Percentiles rank a stretch among this genome's conserved stretches.
Conservation (phyloP, 2,797 vertebrate genomes). For the Strix occidentalis region DNA sequence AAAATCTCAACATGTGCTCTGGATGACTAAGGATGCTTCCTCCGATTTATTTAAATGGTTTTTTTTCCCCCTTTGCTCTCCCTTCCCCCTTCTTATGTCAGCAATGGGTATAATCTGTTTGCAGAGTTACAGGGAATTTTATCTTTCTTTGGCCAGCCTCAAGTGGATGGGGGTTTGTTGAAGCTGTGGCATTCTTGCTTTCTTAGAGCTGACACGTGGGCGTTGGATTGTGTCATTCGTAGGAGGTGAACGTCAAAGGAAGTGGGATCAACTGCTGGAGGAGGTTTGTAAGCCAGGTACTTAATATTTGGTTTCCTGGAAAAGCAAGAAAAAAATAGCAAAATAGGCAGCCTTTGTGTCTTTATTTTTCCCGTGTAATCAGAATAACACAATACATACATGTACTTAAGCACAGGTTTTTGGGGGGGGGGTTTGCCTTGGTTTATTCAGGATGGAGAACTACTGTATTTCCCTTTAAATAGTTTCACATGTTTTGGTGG, state of each 20-base stretch:
- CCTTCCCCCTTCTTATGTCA: neutral
- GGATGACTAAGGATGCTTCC: conserved; percentile 23
- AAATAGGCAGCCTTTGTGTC: neutral
- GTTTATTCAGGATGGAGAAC: neutral
- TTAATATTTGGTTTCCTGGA: conserved; percentile 62
- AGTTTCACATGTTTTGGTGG: conserved; percentile 12
- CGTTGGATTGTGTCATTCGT: conserved; percentile 51
- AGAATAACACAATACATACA: neutral
- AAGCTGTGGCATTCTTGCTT: neutral
- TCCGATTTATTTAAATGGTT: neutral
- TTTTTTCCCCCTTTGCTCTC: neutral
- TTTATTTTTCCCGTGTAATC: neutral
- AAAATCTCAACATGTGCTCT: neutral
- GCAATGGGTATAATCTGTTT: neutral
- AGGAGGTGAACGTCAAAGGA: conserved; percentile 59
- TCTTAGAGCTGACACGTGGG: conserved; percentile 23
- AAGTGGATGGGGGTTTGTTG: neutral
- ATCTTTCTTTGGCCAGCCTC: neutral
- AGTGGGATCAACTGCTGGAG: conserved; percentile 35
- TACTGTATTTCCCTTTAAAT: neutral
- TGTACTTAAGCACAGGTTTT: neutral
- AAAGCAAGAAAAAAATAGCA: conserved; percentile 19
- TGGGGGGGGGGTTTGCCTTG: neutral
- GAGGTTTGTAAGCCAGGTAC: conserved; percentile 41
- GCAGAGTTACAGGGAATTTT: neutral